phyloP scores from a whole-genome alignment of 30 jellyfish, hydroid and myxozoan genomes.

The Hydractinia echinata region DNA sequence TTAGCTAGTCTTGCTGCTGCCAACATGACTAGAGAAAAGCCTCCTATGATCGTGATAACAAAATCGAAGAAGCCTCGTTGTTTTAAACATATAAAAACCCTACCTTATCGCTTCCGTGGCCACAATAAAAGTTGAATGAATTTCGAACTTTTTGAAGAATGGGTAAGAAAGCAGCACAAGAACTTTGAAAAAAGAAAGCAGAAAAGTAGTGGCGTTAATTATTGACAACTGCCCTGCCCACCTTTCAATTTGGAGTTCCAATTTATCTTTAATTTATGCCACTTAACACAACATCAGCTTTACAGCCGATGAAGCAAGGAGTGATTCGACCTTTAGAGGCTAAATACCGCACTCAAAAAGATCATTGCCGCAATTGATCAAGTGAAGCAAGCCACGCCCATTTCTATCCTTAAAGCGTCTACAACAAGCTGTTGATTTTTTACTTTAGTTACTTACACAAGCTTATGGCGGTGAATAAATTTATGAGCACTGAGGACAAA shows the following conservation, averaged over 20 bases:
- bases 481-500: too few relatives aligned
- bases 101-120: constrained; percentile 10
- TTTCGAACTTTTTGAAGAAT: too few relatives aligned
- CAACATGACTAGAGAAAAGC: constrained; percentile 11
- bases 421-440: too few relatives aligned
- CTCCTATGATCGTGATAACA: constrained; percentile 1
- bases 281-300: constrained; percentile 17
- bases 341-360: constrained; percentile 11
- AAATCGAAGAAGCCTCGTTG: constrained; percentile 4
- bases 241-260: too few relatives aligned
- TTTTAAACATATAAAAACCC: constrained; percentile 1
- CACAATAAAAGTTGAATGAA: too few relatives aligned
- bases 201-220: not conserved
- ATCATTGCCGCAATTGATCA: constrained; percentile 4
- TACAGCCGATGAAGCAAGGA: constrained; percentile 14
- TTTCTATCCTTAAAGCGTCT: constrained; percentile 9
- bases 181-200: not conserved
- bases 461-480: too few relatives aligned
- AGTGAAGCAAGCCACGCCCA: constrained; percentile 10
- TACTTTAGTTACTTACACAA: too few relatives aligned
- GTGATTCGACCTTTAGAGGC: constrained; percentile 26
- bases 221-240: constrained; percentile 6
- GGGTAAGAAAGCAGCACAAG: too few relatives aligned
- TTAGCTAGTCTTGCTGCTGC: too few relatives aligned
- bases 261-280: constrained; percentile 14